Evolutionary conservation across 2,797 vertebrate genomes (phyloP), one percentile per base, ranked within the genome.

Genomic region (Gouania willdenowi): DNA sequence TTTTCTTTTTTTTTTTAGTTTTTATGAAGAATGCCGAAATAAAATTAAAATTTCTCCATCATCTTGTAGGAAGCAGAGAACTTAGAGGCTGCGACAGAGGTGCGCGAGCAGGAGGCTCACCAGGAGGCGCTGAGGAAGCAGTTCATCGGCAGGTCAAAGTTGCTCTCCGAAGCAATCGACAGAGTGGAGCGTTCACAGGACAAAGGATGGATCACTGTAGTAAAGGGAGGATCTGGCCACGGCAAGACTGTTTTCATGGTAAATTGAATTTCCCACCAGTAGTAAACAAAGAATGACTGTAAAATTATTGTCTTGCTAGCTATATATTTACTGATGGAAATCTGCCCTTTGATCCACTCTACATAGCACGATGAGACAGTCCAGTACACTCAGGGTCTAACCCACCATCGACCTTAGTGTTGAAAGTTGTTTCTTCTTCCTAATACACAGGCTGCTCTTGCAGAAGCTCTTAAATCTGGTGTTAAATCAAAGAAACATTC

Each of bases 171-270:
- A 0, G 81, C 82, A 0, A 70, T 62, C 8, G 69, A 70, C 23
- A 66, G 67, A 3, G 74, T 90, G 41, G 45, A 55, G 11, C 72
- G 83, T 42, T 42, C 40, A 15, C 69, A 67, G 63, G 27, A n/a
- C 18, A 86, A 81, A 58, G 82, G 66, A 40, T 84, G 88, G 13
- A 30, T 91, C 65, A 62, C 89, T 39, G 59, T 94, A 26, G 82
- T 95, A 55, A 87, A 83, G 0, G 90, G 75, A 2, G 81, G 66
- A 18, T 43, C 87, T 0, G 91, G 92, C 57, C 83, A 91, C 32
- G 93, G 93, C 1, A 95, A 94, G 79, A 93, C 91, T 0, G 72
- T 91, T 30, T 93, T 95, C 65, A 84, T 94, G 93, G 93, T 94
- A 85, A 72, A 46, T 8, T n/a, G n/a, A n/a, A n/a, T n/a, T n/a